Evolutionary conservation across 2,797 vertebrate genomes (phyloP).

Genomic region (Helarctos malayanus): DNA sequence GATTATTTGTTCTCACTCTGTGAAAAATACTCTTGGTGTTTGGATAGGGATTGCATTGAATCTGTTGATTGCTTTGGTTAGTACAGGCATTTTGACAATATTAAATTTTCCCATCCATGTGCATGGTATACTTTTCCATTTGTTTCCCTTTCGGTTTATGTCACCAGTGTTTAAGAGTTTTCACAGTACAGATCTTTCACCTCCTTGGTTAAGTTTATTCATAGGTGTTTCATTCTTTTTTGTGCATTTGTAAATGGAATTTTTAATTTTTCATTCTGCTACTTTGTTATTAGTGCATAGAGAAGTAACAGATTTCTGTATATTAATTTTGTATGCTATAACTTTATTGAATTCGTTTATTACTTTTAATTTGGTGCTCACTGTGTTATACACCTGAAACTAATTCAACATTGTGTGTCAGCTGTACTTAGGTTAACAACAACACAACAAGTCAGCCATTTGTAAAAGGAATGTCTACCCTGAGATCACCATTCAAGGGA

Average conservation of each 20-base stretch:
- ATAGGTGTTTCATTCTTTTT: neutral
- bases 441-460: neutral
- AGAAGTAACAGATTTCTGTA: neutral
- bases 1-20: neutral
- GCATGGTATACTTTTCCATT: neutral
- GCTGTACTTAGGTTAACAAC: neutral
- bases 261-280: neutral
- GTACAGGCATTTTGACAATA: neutral
- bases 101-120: neutral
- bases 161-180: neutral
- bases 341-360: neutral
- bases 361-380: neutral
- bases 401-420: neutral
- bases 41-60: neutral
- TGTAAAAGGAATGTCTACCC: neutral
- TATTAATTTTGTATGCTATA: neutral
- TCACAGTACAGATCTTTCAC: neutral
- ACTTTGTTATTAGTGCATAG: neutral
- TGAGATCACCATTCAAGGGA: neutral
- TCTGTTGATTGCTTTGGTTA: neutral
- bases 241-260: neutral
- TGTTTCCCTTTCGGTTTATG: neutral
- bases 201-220: neutral
- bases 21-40: neutral
- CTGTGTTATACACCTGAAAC: neutral